phyloP scores from a whole-genome alignment of 2,113 vertebrate species.

The Amblyornis subalaris region DNA sequence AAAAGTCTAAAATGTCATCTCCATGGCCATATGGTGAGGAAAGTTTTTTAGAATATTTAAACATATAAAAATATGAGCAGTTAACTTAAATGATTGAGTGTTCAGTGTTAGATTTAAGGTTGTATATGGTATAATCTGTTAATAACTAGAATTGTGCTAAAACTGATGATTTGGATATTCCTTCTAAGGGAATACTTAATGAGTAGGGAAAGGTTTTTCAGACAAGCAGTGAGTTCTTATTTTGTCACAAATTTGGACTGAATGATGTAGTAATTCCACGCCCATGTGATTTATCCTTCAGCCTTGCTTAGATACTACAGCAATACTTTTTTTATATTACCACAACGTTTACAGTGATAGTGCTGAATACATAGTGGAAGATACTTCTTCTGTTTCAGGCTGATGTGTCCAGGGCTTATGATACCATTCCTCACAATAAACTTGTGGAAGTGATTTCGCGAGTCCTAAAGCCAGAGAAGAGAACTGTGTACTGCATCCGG shows the following conservation, averaged over 20 bases:
- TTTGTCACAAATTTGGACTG: not conserved
- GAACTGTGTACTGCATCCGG: conserved; percentile 75
- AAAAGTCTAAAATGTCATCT: not conserved
- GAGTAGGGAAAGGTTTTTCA: not conserved
- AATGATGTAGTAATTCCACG: not conserved
- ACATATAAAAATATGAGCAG: not conserved
- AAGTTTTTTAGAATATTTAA: not conserved
- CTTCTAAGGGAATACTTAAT: not conserved
- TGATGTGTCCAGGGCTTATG: conserved; percentile 87
- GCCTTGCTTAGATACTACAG: not conserved
- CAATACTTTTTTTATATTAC: not conserved
- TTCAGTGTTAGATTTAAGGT: not conserved
- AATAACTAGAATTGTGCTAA: not conserved
- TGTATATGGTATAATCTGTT: not conserved
- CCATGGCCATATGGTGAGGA: not conserved
- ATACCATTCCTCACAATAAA: conserved; percentile 85
- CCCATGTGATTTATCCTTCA: not conserved
- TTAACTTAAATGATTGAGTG: not conserved
- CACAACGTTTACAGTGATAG: not conserved
- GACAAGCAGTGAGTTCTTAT: not conserved
- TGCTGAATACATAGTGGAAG: not conserved
- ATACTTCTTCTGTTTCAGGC: conserved; percentile 62
- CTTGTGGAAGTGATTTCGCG: conserved; percentile 80
- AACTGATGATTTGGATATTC: not conserved
- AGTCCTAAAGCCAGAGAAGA: conserved; percentile 66